phyloP scores from a whole-genome alignment of 1,140 invertebrate genomes.

The Aphelenchoides fujianensis region DNA sequence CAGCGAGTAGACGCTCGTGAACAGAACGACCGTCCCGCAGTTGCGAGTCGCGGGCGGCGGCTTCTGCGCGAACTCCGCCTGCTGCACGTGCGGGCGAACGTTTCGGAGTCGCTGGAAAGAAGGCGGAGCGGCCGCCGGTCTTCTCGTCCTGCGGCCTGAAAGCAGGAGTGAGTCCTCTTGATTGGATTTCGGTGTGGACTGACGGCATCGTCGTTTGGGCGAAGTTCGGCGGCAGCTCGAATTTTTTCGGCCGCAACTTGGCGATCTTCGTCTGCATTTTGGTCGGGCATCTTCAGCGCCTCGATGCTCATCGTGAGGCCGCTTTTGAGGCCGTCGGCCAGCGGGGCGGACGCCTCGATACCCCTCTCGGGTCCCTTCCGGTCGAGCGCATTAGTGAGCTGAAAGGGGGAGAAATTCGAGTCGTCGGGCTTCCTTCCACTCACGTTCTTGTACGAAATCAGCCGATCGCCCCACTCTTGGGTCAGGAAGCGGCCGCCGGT shows the following conservation, averaged over 20 bases:
- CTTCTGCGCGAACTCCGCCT: not conserved
- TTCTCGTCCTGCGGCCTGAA: not conserved
- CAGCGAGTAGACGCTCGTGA: not conserved
- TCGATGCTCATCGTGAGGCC: not conserved
- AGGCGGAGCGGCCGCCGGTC: not conserved
- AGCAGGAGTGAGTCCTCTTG: not conserved
- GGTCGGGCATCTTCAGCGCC: not conserved
- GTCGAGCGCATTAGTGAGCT: not conserved
- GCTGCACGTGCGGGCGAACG: not conserved
- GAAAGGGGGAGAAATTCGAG: not conserved
- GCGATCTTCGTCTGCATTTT: not conserved
- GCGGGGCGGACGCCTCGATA: no score
- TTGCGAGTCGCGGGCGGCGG: not conserved
- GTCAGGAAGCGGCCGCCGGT: not conserved
- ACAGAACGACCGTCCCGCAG: slow-evolving; percentile 16
- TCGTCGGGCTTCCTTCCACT: not conserved
- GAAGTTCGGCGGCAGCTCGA: not conserved
- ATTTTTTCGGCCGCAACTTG: not conserved
- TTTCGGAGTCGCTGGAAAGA: slow-evolving; percentile 15
- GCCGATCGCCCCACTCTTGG: not conserved
- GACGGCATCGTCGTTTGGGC: not conserved
- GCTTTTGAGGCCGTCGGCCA: not conserved
- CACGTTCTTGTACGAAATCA: not conserved
- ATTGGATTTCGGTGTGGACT: not conserved
- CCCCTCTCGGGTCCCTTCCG: not conserved